These are phyloP conservation scores for Benitochromis conjunctus DNA, from an alignment of 2,113 vertebrate genomes.

Conservation along the genomic window DNA sequence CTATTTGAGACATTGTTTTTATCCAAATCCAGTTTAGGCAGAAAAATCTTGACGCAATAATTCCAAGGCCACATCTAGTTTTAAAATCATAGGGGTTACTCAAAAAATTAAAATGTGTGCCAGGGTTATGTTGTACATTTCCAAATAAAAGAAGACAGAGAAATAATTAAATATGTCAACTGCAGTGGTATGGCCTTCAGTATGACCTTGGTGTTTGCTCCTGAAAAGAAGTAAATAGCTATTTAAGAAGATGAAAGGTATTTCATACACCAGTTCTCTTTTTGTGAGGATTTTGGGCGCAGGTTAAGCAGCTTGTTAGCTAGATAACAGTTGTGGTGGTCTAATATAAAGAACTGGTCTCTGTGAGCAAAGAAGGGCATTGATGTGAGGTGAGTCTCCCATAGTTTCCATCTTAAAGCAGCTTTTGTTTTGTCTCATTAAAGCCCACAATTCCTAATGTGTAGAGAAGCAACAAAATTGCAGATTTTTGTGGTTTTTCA, in stretches of 20 bases:
- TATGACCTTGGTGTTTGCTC: background rate
- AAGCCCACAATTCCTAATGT: background rate
- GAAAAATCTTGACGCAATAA: too few relatives aligned
- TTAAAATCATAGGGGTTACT: too few relatives aligned
- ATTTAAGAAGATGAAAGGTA: background rate
- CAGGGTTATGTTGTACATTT: background rate
- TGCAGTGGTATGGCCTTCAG: background rate
- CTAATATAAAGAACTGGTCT: background rate
- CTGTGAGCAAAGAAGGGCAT: background rate
- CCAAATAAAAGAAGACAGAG: background rate
- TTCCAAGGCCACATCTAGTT: too few relatives aligned
- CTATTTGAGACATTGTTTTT: too few relatives aligned
- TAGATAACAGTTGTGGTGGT: background rate
- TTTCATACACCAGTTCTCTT: background rate
- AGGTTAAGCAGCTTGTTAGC: background rate
- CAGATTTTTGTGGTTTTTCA: background rate
- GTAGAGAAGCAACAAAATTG: background rate
- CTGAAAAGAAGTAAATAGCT: background rate
- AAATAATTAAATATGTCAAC: background rate
- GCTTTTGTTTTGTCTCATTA: background rate
- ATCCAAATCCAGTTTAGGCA: too few relatives aligned
- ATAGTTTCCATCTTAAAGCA: background rate
- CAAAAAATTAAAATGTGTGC: too few relatives aligned
- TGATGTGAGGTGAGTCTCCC: background rate
- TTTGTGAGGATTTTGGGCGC: background rate